Evolutionary conservation across 2,113 vertebrate species (phyloP).

Genomic region (Zeus faber): DNA sequence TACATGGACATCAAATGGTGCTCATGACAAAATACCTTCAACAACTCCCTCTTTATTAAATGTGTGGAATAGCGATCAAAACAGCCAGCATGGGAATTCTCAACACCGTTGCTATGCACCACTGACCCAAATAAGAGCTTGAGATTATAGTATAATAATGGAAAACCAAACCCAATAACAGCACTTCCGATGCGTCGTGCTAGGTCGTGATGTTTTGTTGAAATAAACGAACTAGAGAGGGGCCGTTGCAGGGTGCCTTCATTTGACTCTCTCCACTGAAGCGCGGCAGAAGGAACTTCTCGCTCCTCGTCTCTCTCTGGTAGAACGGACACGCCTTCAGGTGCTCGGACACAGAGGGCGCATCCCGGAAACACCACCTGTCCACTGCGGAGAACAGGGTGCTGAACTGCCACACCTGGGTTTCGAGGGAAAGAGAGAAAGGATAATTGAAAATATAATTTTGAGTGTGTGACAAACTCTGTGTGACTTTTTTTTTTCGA

Average conservation of each 20-base stretch:
- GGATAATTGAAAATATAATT: neutral
- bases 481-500: too few relatives aligned
- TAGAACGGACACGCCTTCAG: conserved; percentile 86
- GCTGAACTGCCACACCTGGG: conserved; percentile 90
- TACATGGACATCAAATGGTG: too few relatives aligned
- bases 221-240: conserved; percentile 49
- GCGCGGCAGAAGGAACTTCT: conserved; percentile 77
- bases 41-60: too few relatives aligned
- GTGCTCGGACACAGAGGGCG: conserved; percentile 82
- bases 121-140: neutral
- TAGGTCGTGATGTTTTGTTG: conserved; percentile 53
- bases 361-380: conserved; percentile 75
- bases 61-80: neutral
- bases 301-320: conserved; percentile 70
- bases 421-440: conserved; percentile 11
- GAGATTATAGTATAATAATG: neutral
- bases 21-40: too few relatives aligned
- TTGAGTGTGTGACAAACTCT: too few relatives aligned
- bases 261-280: conserved; percentile 34
- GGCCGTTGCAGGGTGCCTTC: conserved; percentile 24
- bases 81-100: neutral
- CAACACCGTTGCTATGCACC: neutral
- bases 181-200: neutral
- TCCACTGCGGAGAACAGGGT: conserved; percentile 86
- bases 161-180: neutral